Base-by-base conservation (phyloP, 2,113 vertebrate species). In the Hemiscyllium ocellatum region DNA sequence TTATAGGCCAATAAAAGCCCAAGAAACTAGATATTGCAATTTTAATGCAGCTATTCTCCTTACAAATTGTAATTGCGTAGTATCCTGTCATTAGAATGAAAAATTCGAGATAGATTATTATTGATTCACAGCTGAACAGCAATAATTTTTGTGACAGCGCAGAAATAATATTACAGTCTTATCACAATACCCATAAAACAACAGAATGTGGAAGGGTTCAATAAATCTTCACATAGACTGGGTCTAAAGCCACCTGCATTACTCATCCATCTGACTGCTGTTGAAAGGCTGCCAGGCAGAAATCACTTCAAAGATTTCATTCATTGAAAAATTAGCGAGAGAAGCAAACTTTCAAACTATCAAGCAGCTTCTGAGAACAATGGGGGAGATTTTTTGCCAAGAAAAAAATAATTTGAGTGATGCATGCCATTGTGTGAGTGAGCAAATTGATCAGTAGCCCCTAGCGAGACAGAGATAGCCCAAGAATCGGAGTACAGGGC, bases 151-250 rank as follows among this genome's bases (percentile, higher is more conserved):
- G 89, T 66, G 56, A 65, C 89, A 93, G 89, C 22, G 0, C 33
- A 93, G 61, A 93, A 93, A 68, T 93, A 93, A 93, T 93, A 93
- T 93, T 93, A 37, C 33, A 66, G 89, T 66, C 89, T 93, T 93
- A 66, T 68, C 89, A 66, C 89, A 93, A 68, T 66, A 19, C 89
- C 89, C 89, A 93, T 93, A 66, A 93, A 93, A 93, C 89, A 93
- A 93, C 33, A 93, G 3, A 22, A 33, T 93, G 89, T 37, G 33
- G 89, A 93, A 93, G 20, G 61, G n/a, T 68, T 93, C 61, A 66
- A 93, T 93, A 93, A 93, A 93, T 93, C 61, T 93, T 68, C 89
- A 66, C 61, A 66, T 22, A 93, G 89, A 93, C 33, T 50, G 29
- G 89, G 61, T 66, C 61, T 19, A 66, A 37, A 66, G 61, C 89